Conservation (phyloP, 1,140 invertebrate genomes). For the Zelostemma sp. region DNA sequence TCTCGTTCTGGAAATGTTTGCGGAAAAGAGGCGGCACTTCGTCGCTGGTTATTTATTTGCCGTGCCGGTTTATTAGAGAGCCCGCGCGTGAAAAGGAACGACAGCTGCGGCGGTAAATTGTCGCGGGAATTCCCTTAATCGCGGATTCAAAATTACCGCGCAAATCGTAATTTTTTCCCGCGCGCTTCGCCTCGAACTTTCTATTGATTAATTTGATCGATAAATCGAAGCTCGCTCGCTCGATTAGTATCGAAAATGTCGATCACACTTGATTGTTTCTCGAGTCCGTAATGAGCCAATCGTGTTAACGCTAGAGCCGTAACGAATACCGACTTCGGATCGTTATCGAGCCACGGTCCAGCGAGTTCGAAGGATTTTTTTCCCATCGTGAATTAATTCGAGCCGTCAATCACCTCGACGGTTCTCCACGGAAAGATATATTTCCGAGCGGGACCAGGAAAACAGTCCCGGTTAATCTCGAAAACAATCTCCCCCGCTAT, state of each 20-base stretch:
- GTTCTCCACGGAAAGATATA: too few species aligned
- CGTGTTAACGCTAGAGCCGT: slow-evolving; percentile 25
- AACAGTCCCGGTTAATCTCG: too few species aligned
- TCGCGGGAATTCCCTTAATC: slow-evolving; percentile 49
- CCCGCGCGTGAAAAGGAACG: slow-evolving; percentile 24
- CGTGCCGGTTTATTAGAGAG: slow-evolving; percentile 37
- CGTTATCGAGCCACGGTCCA: slow-evolving; percentile 40
- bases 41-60: slow-evolving; percentile 31
- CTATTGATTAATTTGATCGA: too few species aligned
- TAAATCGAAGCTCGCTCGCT: too few species aligned
- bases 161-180: slow-evolving; percentile 34
- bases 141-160: slow-evolving; percentile 54
- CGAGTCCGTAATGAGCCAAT: slow-evolving; percentile 18
- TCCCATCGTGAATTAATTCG: too few species aligned
- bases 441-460: too few species aligned
- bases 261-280: slow-evolving; percentile 26
- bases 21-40: slow-evolving; percentile 19
- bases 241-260: too few species aligned
- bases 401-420: too few species aligned
- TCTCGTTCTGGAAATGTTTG: slow-evolving; percentile 15
- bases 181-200: too few species aligned
- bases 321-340: slow-evolving; percentile 36
- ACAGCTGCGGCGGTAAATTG: slow-evolving; percentile 54
- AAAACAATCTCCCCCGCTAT: too few species aligned
- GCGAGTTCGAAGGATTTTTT: too few species aligned